Evolutionary conservation across 2,888 invertebrate species (phyloP), one percentile per base, ranked within the genome.

Genomic region (Tenthredo notha): DNA sequence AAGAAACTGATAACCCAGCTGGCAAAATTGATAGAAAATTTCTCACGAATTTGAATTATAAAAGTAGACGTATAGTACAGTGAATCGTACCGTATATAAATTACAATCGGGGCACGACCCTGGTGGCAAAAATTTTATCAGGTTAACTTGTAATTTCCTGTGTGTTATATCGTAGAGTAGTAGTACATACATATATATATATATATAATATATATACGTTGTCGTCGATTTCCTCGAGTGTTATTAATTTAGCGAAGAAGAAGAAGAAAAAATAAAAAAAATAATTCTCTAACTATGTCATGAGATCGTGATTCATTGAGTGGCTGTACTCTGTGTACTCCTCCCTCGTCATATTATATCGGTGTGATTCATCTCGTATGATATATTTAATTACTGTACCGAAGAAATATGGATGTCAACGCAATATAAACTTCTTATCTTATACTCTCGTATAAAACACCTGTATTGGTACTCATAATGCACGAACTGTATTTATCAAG

Each of bases 121-220:
- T 77, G 77, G 7, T 18, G 25, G 29, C 15, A 50, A 77, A 77
- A 54, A 54, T 29, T 77, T 77, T 50, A 77, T 47, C 77, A 54
- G 77, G 54, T 77, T 54, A 77, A 77, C 29, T 50, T n/a, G 77
- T 29, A n/a, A 54, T 54, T 77, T 77, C 77, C 77, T 29, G 77
- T 5, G 18, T 6, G 77, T 29, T 18, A 9, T 21, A 29, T 72
- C 6, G 61, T 61, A 25, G 7, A 37, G 7, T 61, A 47, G 47
- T 47, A 47, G 61, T 12, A 25, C 12, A 29, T 7, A 50, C 7
- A 18, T 37, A 29, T 18, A 4, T 33, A 33, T 4, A 25, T 25
- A 12, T 0, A 50, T 37, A 33, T 37, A 29, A 33, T 37, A 29
- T 18, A 33, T 4, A 29, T 25, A 61, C n/a, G 25, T 61, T 29